Evolutionary conservation across 2,888 invertebrate genomes (phyloP), one percentile per base, ranked within the genome.

Genomic region (Scotopteryx bipunctaria): DNA sequence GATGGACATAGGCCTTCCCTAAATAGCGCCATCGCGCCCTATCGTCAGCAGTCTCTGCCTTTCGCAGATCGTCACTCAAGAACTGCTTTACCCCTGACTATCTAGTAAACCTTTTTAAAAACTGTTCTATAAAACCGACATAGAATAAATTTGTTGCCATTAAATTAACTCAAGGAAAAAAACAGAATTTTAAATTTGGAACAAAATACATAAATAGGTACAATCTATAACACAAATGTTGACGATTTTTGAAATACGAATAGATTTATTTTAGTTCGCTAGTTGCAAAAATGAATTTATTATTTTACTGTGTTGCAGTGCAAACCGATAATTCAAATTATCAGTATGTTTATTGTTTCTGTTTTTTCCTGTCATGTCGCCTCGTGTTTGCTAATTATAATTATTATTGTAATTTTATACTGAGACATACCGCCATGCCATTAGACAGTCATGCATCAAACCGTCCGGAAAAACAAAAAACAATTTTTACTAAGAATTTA

Each of bases 401-500:
- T 2, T 16, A 13, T 31, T 41, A 46, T 17, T 40, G 48, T 48
- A 42, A 46, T 48, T 40, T 44, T 40, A 49, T 19, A 35, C 21
- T 8, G 4, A 23, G n/a, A 37, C 13, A 50, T 29, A 27, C 44
- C 46, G 38, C n/a, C 43, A 43, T 42, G 55, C 35, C 36, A 44
- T 38, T 29, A 13, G 38, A 47, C 1, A 23, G 41, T 37, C 55
- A 48, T 52, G 47, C 54, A 57, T 58, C 48, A 51, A 50, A 43
- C 54, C 5, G 50, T 55, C 40, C 36, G 25, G 33, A 29, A 48
- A 57, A 62, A 62, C 54, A 56, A 62, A n/a, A 59, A 49, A 55
- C 51, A 53, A 23, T 52, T 56, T 61, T 59, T 57, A 51, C 52
- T 32, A 38, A 49, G 57, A 56, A 54, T 52, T 61, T 58, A 56